Base-by-base conservation (phyloP, 2,113 vertebrate species). In the Dicrurus megarhynchus region DNA sequence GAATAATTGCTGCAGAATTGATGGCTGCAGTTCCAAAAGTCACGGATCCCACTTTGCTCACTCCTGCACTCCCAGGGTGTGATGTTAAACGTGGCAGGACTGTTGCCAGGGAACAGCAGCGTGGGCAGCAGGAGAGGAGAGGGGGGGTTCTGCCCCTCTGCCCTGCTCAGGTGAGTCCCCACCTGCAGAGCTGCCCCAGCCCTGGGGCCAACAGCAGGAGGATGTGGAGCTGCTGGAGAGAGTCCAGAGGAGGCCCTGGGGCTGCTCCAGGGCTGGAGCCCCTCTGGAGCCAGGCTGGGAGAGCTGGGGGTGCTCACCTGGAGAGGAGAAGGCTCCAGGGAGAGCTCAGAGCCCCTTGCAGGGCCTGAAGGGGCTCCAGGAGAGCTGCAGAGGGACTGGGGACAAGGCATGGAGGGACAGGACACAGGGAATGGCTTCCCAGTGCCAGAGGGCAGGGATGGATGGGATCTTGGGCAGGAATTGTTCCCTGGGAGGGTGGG, bases 11-110 rank as follows among this genome's bases (percentile, higher is more conserved):
- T 83, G 94, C 32, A 8, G 28, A 21, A 84, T 64, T n/a, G 87
- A 52, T 64, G 93, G 13, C 35, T 63, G 63, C 23, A 4, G 16
- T 49, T 85, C 28, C 16, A 1, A 5, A 5, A 41, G 21, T 21
- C 80, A 17, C 3, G 0, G 16, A 32, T 63, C 46, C n/a, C 16
- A 0, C 10, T 63, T 2, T 3, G 52, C 28, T 18, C 7, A 1
- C 13, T 30, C 33, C 22, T 39, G 13, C n/a, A 2, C n/a, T 28
- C 30, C 27, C 8, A 0, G 13, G 7, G 5, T 9, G 55, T 4
- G 74, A 7, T 9, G 35, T 2, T 3, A 4, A 33, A 32, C 0
- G 1, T 14, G 44, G 1, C 30, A 3, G 53, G 37, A n/a, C 7
- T 22, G 16, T 14, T 6, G 4, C 9, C 44, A 21, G 47, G 78